Evolutionary conservation across 2,113 vertebrate genomes (phyloP), one percentile per base, ranked within the genome.

Genomic region (Pelecanus crispus): DNA sequence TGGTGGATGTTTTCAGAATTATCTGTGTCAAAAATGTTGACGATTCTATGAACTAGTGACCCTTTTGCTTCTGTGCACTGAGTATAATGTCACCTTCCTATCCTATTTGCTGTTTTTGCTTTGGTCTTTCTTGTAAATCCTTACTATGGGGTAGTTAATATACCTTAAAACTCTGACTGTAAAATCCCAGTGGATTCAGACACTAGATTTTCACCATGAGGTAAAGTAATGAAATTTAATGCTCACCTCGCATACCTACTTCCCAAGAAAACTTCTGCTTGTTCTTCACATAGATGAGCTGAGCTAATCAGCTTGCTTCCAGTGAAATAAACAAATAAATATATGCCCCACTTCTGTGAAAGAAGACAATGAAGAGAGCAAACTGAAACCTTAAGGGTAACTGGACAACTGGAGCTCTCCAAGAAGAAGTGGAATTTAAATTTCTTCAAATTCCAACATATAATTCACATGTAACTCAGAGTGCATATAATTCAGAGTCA

Each of bases 11-110:
- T 95, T 96, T 94, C 81, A 92, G 93, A 80, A 89, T 95, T 95
- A 91, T 74, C 91, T 89, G n/a, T 95, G 91, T 84, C 72, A 88
- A 84, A 92, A 91, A 67, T 95, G 44, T 97, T 95, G 95, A 95
- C 95, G 84, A 47, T 89, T 81, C 68, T 87, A 52, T 84, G 89
- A 94, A 71, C 65, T 94, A 89, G 10, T 3, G 13, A 72, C n/a
- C 17, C 12, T 83, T 91, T 81, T 74, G 16, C 77, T 91, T 95
- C 73, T 24, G 3, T 79, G 52, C 34, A 63, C 68, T 52, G 55
- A 71, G 24, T 14, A 49, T 85, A 82, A 70, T 78, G 72, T 71
- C 44, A 78, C 21, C 20, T 92, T 89, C 68, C 65, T 71, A 59
- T 63, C 4, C 15, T 14, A 36, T 94, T 88, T 90, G 24, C 38